phyloP scores from a whole-genome alignment of 2,797 vertebrate species.

The Melopsittacus undulatus region DNA sequence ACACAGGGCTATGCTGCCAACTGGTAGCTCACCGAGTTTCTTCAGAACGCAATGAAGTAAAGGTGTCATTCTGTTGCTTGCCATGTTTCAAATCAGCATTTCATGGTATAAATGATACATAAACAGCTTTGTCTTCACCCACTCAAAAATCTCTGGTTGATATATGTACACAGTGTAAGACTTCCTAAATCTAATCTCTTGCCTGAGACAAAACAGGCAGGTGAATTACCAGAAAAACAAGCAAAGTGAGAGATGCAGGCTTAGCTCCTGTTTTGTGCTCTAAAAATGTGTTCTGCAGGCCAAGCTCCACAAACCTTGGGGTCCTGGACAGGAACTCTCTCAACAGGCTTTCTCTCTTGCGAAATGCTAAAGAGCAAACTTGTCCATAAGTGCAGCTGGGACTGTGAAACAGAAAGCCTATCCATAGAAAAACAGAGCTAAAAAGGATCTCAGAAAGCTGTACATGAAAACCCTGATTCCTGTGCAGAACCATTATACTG shows the following conservation, averaged over 20 bases:
- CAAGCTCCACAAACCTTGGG: accelerated
- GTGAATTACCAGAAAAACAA: not conserved
- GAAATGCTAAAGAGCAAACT: not conserved
- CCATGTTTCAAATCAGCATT: not conserved
- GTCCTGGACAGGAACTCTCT: not conserved
- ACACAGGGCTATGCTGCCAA: not conserved
- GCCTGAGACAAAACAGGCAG: not conserved
- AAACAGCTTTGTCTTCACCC: not conserved
- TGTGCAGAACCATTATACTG: not conserved
- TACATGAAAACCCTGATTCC: not conserved
- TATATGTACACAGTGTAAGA: not conserved
- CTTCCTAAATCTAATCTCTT: not conserved
- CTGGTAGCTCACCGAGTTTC: not conserved
- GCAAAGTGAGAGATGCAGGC: not conserved
- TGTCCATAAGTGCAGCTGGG: not conserved
- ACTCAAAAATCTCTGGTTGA: not conserved
- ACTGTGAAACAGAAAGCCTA: not conserved
- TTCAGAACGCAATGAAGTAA: not conserved
- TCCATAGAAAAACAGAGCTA: not conserved
- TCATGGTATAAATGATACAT: not conserved
- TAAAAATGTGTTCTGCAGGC: not conserved
- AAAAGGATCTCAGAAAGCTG: not conserved
- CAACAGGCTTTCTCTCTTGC: not conserved
- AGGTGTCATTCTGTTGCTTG: not conserved
- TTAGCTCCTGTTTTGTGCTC: not conserved